Base-by-base conservation (phyloP, 2,888 invertebrate genomes). In the Augiades crinisus region DNA sequence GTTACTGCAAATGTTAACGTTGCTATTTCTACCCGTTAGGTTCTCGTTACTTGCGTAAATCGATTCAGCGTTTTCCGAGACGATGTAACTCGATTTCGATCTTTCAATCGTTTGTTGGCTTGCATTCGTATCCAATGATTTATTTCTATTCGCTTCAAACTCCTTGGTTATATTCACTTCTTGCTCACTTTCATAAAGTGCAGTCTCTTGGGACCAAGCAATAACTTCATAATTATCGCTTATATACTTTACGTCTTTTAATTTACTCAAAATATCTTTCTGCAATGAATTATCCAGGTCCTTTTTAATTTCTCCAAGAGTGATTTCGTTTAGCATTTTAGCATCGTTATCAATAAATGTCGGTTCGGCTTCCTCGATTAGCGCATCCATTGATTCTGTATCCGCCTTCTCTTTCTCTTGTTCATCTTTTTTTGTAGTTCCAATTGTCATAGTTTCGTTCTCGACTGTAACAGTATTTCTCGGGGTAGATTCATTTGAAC, bases 1-100 rank as follows among this genome's bases (percentile, higher is more conserved):
- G 31, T 79, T 84, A 45, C 84, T 85, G 46, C 86, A 84, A 6
- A 86, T 83, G 24, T 83, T 81, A 4, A 87, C 56, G 47, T 77
- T 77, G 33, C 81, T 79, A 30, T 68, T 71, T 43, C 76, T 75
- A 8, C 72, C 54, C 8, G 57, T 65, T 2, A 83, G 60, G 55
- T 78, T 78, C 2, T 81, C 80, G 33, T 61, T 72, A 56, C 81
- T 86, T 56, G 75, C 82, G 8, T 70, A 63, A 16, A 77, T 40
- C 0, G 81, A 82, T 27, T 80, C 84, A 0, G 77, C 72, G 56
- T 72, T 75, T 12, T 85, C 85, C 0, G 85, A 85, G 1, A 71
- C 59, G 16, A 68, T 73, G 1, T 69, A 64, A 2, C 57, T 61
- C 0, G 77, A 76, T 1, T 64, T 69, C 0, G 66, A 64, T 0